A percentile compares a stretch with the other conserved stretches of the same genome.
These are phyloP conservation scores for Vireo altiloquus DNA, from an alignment of 2,113 vertebrate species.

Conservation along the genomic window DNA sequence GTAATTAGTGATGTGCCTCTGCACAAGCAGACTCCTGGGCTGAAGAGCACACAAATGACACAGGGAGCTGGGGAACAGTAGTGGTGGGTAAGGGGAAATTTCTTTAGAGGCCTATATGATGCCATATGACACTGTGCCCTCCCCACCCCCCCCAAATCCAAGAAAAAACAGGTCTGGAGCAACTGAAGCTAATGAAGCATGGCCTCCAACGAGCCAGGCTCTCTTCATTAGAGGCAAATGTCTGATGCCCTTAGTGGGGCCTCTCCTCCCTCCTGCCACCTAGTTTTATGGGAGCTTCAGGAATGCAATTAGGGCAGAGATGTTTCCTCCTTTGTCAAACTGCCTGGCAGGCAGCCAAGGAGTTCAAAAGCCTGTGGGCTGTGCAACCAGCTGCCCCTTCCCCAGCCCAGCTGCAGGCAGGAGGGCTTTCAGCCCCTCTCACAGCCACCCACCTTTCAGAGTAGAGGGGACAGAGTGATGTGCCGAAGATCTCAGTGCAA, in stretches of 20 bases:
- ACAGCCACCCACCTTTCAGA: background rate
- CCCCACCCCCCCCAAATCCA: no score
- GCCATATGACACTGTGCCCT: no score
- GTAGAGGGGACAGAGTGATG: background rate
- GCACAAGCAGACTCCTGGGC: background rate
- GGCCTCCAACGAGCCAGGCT: background rate
- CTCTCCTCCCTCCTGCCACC: background rate
- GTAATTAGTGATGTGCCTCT: background rate
- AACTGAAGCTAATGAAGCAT: conserved; percentile 12
- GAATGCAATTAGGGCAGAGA: conserved; percentile 52
- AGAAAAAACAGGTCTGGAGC: background rate
- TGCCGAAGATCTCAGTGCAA: background rate
- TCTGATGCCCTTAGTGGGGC: background rate
- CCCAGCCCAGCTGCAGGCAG: background rate
- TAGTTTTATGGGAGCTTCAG: conserved; percentile 39
- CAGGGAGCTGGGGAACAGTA: background rate
- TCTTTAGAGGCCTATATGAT: background rate
- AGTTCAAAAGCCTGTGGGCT: background rate
- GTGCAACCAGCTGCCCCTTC: background rate
- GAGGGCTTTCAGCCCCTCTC: background rate
- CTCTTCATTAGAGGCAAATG: background rate
- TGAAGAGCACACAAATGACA: background rate
- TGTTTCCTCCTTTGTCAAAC: conserved; percentile 30
- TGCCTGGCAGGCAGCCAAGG: conserved; percentile 17
- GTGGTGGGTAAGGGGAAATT: background rate